Conservation (phyloP, 1,140 invertebrate species). For the Tigriopus japonicus region DNA sequence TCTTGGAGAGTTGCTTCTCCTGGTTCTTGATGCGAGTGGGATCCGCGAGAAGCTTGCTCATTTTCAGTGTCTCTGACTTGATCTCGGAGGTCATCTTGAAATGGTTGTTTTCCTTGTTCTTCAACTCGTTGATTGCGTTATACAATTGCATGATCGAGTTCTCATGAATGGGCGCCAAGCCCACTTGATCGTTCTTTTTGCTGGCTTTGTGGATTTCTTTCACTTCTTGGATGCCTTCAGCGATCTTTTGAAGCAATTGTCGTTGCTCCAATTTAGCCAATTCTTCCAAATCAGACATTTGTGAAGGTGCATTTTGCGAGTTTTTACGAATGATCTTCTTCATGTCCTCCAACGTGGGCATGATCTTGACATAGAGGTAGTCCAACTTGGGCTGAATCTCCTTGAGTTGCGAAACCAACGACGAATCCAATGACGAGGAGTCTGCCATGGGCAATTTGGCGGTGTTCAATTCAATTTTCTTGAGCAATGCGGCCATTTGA, state of each 20-base stretch:
- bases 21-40: neutral
- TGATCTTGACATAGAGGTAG: slow-evolving; percentile 2
- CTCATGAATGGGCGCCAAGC: neutral
- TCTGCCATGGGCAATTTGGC: neutral
- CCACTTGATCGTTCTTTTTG: neutral
- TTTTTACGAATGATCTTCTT: neutral
- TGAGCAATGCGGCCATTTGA: neutral
- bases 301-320: neutral
- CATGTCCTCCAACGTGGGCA: neutral
- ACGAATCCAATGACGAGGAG: neutral
- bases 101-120: neutral
- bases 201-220: neutral
- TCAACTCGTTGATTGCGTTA: neutral
- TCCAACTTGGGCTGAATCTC: neutral
- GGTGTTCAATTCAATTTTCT: neutral
- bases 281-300: neutral
- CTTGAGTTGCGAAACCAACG: neutral
- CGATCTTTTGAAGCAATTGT: neutral
- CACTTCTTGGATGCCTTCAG: neutral
- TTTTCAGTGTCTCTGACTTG: neutral
- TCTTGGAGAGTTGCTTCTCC: neutral
- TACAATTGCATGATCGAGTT: neutral
- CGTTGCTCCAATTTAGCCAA: neutral
- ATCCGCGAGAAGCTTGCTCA: neutral
- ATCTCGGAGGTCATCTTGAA: neutral